These are phyloP conservation scores for Biston stratarius DNA, from an alignment of 2,888 invertebrate genomes.

Conservation along the genomic window DNA sequence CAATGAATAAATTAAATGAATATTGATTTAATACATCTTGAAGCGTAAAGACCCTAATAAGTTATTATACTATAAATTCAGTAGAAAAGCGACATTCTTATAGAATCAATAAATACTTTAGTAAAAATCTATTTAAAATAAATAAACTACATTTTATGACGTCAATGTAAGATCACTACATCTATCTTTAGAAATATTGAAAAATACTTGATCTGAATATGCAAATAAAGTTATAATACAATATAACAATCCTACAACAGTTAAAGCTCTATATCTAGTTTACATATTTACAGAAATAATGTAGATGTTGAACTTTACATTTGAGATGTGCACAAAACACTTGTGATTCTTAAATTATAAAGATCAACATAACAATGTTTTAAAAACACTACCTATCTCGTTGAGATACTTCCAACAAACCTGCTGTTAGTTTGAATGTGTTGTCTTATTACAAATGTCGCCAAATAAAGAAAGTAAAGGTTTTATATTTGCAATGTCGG, in stretches of 20 bases:
- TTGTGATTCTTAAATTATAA: constrained; percentile 45
- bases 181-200: constrained; percentile 22
- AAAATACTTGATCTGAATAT: constrained; percentile 41
- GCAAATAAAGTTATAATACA: constrained; percentile 65
- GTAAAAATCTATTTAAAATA: constrained; percentile 28
- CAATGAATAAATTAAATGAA: constrained; percentile 8
- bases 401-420: constrained; percentile 1
- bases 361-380: constrained; percentile 66
- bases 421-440: background rate
- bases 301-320: constrained; percentile 51
- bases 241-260: constrained; percentile 72
- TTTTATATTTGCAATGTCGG: too few relatives aligned
- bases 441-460: too few relatives aligned
- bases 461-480: too few relatives aligned
- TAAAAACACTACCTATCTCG: constrained; percentile 41
- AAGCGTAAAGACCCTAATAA: constrained; percentile 11
- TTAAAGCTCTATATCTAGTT: constrained; percentile 82
- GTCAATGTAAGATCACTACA: constrained; percentile 27
- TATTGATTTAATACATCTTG: background rate
- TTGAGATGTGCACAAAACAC: constrained; percentile 10
- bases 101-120: constrained; percentile 33
- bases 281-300: constrained; percentile 79
- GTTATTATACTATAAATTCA: constrained; percentile 19
- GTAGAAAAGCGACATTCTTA: constrained; percentile 33
- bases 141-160: constrained; percentile 28